Percentiles rank a stretch among this genome's conserved stretches.
Conservation (phyloP, 2,113 vertebrate species). For the Chionomys nivalis region DNA sequence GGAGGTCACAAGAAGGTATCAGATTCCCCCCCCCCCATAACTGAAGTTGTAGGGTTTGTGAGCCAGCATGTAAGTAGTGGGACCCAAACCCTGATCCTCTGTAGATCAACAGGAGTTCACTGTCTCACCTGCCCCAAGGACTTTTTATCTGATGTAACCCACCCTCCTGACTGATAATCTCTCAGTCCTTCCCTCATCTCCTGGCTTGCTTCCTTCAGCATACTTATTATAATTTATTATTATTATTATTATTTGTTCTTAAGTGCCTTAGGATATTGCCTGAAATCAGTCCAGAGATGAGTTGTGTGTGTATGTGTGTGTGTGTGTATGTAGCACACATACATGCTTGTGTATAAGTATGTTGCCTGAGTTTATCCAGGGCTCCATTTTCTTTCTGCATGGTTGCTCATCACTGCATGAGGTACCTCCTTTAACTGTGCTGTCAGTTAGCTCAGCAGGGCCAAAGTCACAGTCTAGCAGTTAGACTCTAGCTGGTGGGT, state of each 20-base stretch:
- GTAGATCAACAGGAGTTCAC: background rate
- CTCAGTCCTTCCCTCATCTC: background rate
- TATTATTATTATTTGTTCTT: background rate
- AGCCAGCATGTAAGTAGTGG: background rate
- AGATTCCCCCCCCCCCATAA: background rate
- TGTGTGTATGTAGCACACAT: background rate
- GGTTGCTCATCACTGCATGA: background rate
- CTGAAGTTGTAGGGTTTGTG: background rate
- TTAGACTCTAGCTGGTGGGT: background rate
- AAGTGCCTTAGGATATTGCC: background rate
- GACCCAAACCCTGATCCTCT: background rate
- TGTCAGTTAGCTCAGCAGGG: background rate
- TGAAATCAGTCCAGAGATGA: background rate
- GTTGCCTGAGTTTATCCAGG: background rate
- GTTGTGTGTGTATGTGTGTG: background rate
- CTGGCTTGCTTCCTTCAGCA: constrained; percentile 10
- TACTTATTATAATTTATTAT: background rate
- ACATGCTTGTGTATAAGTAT: background rate
- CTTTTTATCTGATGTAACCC: background rate
- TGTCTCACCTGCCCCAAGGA: background rate
- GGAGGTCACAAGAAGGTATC: background rate
- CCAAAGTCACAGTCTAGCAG: background rate
- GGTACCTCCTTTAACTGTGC: background rate
- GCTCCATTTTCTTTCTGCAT: background rate
- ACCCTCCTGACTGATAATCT: background rate